A percentile compares a stretch with the other conserved stretches of the same genome.
Evolutionary conservation across 2,113 vertebrate species (phyloP).

Genomic region (Phodopus roborovskii): DNA sequence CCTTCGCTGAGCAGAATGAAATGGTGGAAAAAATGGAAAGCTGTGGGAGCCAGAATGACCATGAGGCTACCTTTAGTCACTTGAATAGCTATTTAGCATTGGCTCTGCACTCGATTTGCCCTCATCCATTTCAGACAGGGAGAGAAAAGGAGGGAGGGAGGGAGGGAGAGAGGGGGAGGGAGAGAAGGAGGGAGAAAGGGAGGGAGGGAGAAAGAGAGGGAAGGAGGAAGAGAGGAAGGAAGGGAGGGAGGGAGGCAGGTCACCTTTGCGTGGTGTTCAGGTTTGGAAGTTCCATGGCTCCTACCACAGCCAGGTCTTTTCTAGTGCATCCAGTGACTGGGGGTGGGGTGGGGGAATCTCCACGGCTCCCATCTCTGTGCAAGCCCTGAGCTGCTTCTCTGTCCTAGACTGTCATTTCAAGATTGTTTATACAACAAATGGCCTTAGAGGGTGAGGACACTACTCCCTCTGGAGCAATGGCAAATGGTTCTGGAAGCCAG

Average conservation of each 20-base stretch:
- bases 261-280: neutral
- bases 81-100: neutral
- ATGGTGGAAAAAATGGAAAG: neutral
- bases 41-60: neutral
- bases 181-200: too few species aligned
- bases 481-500: neutral
- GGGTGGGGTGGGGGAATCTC: neutral
- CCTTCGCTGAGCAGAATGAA: neutral
- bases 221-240: too few species aligned
- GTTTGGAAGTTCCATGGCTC: neutral
- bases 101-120: neutral
- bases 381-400: neutral
- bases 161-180: neutral
- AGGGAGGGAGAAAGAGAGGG: neutral
- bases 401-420: neutral
- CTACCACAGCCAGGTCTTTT: neutral
- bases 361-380: neutral
- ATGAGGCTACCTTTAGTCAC: neutral
- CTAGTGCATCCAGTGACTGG: neutral
- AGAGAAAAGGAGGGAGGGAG: too few species aligned
- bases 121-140: neutral
- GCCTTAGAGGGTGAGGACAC: neutral
- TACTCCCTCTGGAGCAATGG: neutral
- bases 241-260: neutral
- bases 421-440: neutral